phyloP scores from a whole-genome alignment of 2,113 vertebrate species.

The Bettongia penicillata region DNA sequence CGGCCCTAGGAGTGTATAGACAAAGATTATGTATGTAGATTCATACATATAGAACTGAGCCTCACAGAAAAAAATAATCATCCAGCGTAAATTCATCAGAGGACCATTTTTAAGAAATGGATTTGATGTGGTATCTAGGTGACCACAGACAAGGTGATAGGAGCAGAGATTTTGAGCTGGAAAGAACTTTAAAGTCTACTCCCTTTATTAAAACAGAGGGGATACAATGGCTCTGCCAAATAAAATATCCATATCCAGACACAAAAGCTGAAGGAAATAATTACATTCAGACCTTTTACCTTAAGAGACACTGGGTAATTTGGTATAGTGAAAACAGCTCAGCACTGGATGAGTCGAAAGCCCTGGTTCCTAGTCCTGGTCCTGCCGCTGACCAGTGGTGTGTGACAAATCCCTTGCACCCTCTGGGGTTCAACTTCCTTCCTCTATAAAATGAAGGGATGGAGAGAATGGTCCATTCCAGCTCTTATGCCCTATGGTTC shows the following conservation, averaged over 20 bases:
- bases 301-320: neutral
- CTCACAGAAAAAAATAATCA: neutral
- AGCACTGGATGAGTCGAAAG: neutral
- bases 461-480: neutral
- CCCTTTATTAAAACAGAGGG: neutral
- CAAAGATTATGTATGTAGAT: neutral
- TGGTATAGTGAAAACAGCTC: neutral
- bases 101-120: neutral
- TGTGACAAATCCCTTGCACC: neutral
- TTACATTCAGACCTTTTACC: neutral
- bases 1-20: neutral
- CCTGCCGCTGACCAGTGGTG: neutral
- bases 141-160: neutral
- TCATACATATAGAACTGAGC: neutral
- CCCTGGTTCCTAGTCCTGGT: neutral
- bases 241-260: neutral
- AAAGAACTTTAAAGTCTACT: neutral
- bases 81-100: neutral
- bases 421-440: neutral
- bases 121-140: neutral
- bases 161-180: neutral
- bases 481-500: neutral
- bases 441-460: neutral
- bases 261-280: neutral
- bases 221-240: neutral